Evolutionary conservation across 2,797 vertebrate species (phyloP), one percentile per base, ranked within the genome.

Genomic region (Sebastes diploproa): DNA sequence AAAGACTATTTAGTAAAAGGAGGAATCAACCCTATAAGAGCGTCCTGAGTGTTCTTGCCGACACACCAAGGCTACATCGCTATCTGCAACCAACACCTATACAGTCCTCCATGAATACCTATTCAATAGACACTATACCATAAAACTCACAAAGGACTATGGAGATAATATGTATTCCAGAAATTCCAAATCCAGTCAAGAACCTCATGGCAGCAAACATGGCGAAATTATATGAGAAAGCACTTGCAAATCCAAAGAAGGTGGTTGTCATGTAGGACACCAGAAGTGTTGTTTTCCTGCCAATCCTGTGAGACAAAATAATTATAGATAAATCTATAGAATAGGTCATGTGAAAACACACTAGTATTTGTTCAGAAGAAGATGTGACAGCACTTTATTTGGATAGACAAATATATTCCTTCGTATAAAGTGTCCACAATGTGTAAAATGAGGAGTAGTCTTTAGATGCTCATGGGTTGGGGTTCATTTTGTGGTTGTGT

Each of bases 201-300:
- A 95, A 95, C 62, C 94, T 92, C 89, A 91, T 89, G 20, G 84
- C 75, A 13, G 90, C 87, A 81, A 96, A 96, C 85, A 91, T 85
- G 54, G 62, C 0, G 2, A 89, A 94, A 71, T 88, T 88, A 56
- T 75, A 22, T 2, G 94, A 93, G 50, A 95, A 91, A 62, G 93
- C 89, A 27, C 92, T 92, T 18, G 87, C 89, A 34, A 92, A 76
- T 58, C 90, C 91, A 84, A 95, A 95, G 16, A 75, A 0, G 14
- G 77, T 3, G 1, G 88, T 73, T 1, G 7, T 46, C 5, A 95
- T 4, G 22, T 92, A 95, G 7, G 93, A 91, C 22, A 90, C 23
- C 36, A 95, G 61, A 27, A 96, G 90, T n/a, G 86, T 80, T 59
- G 2, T 80, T 83, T 81, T 95, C 22, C 95, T 90, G 10, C 95